phyloP scores from a whole-genome alignment of 2,113 vertebrate species.

The Notarius lentiginosus region DNA sequence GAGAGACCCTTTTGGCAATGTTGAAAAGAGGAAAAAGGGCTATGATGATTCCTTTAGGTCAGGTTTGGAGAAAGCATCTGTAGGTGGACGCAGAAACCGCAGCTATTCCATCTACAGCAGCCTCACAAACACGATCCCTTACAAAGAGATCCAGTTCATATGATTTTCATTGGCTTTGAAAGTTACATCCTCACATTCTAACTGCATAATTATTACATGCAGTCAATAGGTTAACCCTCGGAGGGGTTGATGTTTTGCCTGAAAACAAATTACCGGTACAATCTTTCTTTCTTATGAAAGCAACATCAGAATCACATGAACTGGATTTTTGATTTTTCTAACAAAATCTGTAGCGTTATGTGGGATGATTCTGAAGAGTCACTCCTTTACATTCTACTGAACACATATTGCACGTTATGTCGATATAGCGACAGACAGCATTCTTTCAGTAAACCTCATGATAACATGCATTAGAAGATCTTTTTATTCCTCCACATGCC shows the following conservation, averaged over 20 bases:
- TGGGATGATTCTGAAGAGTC: not conserved
- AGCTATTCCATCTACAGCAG: conserved; percentile 15
- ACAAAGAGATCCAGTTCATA: conserved; percentile 33
- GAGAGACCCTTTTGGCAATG: not conserved
- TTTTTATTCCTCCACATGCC: conserved; percentile 29
- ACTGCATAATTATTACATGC: not conserved
- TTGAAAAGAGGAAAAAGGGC: not conserved
- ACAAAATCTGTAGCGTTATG: not conserved
- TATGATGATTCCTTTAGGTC: not conserved
- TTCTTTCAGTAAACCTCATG: conserved; percentile 10
- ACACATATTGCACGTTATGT: not conserved
- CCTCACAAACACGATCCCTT: not conserved
- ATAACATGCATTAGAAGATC: conserved; percentile 25
- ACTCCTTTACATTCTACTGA: not conserved
- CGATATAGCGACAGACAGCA: not conserved
- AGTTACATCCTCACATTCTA: not conserved
- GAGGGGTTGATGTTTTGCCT: not conserved
- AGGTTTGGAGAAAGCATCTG: conserved; percentile 39
- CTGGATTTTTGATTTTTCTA: conserved; percentile 9
- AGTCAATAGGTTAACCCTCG: not conserved
- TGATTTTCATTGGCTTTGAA: not conserved
- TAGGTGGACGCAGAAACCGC: conserved; percentile 19
- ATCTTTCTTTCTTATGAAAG: not conserved
- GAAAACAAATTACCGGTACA: not conserved
- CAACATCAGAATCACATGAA: conserved; percentile 12